Percentiles rank a stretch among this genome's conserved stretches.
These are phyloP conservation scores for Chymomyza fuscimana DNA, from an alignment of 2,888 invertebrate species.

Conservation along the genomic window DNA sequence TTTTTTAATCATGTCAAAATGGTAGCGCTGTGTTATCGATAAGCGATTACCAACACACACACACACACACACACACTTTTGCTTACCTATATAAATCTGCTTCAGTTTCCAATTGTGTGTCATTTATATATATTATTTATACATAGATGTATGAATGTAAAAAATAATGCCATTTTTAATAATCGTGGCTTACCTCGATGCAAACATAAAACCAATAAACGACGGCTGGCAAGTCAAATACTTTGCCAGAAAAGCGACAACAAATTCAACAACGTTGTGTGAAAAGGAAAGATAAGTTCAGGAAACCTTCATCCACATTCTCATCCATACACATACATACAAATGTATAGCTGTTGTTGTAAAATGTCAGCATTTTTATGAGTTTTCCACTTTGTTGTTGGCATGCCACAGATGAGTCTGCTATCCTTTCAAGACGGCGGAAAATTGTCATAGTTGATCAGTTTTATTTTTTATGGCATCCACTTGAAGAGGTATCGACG, in stretches of 20 bases:
- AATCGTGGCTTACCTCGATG: slow-evolving; percentile 56
- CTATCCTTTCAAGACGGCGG: neutral
- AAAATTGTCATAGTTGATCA: slow-evolving; percentile 17
- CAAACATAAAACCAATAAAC: slow-evolving; percentile 15
- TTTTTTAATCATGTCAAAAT: too few species aligned
- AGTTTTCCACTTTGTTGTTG: neutral
- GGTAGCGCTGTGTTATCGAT: too few species aligned
- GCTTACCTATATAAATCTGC: too few species aligned
- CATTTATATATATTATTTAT: too few species aligned
- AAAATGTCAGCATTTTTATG: neutral
- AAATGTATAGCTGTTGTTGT: neutral
- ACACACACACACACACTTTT: too few species aligned
- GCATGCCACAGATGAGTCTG: neutral
- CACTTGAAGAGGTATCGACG: too few species aligned
- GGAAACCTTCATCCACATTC: too few species aligned
- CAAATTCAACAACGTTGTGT: neutral
- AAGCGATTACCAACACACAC: too few species aligned
- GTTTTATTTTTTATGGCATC: slow-evolving; percentile 28
- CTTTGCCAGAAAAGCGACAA: neutral
- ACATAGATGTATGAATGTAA: too few species aligned
- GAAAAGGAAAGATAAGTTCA: neutral
- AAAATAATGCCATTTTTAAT: slow-evolving; percentile 51
- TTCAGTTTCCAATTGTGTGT: too few species aligned
- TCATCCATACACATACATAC: neutral
- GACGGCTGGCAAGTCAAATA: neutral